phyloP scores from a whole-genome alignment of 2,888 invertebrate species.

The Timema podura region DNA sequence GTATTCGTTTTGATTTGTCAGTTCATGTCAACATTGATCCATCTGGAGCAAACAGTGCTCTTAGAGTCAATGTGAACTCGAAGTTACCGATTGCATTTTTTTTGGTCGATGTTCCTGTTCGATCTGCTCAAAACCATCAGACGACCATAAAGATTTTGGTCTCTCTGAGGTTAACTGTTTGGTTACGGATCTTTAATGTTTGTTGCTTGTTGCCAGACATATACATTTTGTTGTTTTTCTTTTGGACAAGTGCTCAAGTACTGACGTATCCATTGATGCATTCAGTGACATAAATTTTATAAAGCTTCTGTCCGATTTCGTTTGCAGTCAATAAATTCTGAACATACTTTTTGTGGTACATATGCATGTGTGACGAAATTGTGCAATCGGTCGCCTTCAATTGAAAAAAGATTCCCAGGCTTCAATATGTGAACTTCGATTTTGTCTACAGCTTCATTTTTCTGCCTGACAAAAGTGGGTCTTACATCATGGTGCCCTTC shows the following conservation, averaged over 20 bases:
- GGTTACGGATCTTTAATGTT: not conserved
- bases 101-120: not conserved
- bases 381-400: not conserved
- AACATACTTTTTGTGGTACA: not conserved
- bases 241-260: not conserved
- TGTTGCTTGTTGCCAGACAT: not conserved
- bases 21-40: not conserved
- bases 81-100: not conserved
- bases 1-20: not conserved
- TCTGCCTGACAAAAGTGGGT: not conserved
- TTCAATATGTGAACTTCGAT: not conserved
- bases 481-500: not conserved
- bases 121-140: slow-evolving; percentile 1
- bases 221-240: not conserved
- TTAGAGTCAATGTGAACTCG: not conserved
- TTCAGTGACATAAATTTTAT: not conserved
- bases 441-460: not conserved
- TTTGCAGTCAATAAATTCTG: not conserved
- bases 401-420: not conserved
- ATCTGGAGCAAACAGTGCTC: slow-evolving; percentile 2
- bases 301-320: not conserved
- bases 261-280: not conserved
- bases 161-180: not conserved
- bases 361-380: no score
- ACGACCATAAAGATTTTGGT: not conserved